These are phyloP conservation scores for Lypha dubia DNA, from an alignment of 2,888 invertebrate genomes.

Conservation along the genomic window DNA sequence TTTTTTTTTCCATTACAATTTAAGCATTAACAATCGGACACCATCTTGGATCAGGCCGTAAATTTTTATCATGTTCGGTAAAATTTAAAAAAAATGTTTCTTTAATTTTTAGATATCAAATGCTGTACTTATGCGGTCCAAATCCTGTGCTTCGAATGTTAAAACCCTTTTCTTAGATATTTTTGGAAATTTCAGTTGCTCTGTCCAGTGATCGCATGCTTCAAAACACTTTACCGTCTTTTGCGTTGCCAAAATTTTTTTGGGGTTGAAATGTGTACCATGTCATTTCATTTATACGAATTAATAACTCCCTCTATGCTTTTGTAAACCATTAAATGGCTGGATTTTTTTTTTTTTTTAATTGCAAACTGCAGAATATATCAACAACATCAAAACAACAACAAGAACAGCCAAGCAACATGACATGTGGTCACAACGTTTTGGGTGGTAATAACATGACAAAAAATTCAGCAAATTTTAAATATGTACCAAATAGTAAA, in stretches of 20 bases:
- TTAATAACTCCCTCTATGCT: slow-evolving; percentile 39
- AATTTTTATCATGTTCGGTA: no score
- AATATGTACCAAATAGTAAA: slow-evolving; percentile 28
- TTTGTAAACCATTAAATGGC: slow-evolving; percentile 51
- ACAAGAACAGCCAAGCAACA: slow-evolving; percentile 44
- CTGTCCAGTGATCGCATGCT: slow-evolving; percentile 2
- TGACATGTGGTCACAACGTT: slow-evolving; percentile 65
- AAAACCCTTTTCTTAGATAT: not conserved
- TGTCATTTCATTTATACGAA: slow-evolving; percentile 22
- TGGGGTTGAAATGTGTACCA: slow-evolving; percentile 48
- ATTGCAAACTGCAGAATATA: slow-evolving; percentile 39
- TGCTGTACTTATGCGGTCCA: no score
- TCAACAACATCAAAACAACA: slow-evolving; percentile 27
- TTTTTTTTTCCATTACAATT: no score
- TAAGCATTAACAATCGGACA: no score
- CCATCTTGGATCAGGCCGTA: no score
- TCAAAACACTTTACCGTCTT: not conserved
- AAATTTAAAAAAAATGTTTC: no score
- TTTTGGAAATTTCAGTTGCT: not conserved
- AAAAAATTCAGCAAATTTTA: slow-evolving; percentile 44
- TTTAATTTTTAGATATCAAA: no score
- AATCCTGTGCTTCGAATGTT: not conserved
- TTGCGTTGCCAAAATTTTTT: slow-evolving; percentile 13
- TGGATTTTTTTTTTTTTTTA: slow-evolving; percentile 2
- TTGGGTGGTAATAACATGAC: slow-evolving; percentile 63